Conservation (phyloP, 2,888 invertebrate genomes). For the Cerceris rybyensis region DNA sequence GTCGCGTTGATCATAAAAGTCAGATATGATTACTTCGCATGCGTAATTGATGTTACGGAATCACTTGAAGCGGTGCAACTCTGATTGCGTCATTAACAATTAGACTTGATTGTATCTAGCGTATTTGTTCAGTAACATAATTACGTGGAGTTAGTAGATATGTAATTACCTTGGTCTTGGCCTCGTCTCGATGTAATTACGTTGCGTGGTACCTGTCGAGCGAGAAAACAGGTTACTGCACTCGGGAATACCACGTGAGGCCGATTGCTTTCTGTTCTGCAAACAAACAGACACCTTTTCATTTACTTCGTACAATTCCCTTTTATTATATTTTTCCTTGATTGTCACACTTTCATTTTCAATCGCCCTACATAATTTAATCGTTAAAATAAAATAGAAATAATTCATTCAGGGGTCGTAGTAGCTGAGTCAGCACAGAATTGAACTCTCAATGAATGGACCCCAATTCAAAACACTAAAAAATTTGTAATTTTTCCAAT, state of each 20-base stretch:
- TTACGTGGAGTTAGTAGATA: conserved; percentile 38
- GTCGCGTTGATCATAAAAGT: background rate
- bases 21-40: background rate
- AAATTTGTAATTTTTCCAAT: too few species aligned
- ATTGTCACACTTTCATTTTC: too few species aligned
- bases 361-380: too few species aligned
- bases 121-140: conserved; percentile 41
- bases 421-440: too few species aligned
- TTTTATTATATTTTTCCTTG: too few species aligned
- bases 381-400: too few species aligned
- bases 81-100: background rate
- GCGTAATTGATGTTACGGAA: background rate
- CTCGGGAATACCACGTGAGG: conserved; percentile 19
- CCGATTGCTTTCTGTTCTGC: background rate
- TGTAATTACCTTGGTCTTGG: conserved; percentile 47
- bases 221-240: conserved; percentile 38
- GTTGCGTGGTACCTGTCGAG: conserved; percentile 44
- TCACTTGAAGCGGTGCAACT: background rate
- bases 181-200: conserved; percentile 38
- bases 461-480: too few species aligned
- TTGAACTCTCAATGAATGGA: too few species aligned
- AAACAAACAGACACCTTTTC: too few species aligned
- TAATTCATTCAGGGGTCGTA: too few species aligned
- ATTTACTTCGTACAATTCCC: too few species aligned
- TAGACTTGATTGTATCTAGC: background rate